phyloP scores from a whole-genome alignment of 2,888 invertebrate genomes.

The Busseola fusca region DNA sequence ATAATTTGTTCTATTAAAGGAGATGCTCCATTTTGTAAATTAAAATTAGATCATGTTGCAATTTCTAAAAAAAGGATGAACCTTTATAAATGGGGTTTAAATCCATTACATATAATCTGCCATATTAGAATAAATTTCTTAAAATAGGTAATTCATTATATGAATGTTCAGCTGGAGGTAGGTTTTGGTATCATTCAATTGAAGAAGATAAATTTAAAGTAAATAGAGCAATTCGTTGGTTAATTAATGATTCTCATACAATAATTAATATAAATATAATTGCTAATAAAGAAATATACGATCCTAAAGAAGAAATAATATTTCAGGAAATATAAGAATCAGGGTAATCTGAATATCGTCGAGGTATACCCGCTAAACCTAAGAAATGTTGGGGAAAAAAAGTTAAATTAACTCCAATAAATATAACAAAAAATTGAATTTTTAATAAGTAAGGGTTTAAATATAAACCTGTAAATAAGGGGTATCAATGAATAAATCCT shows the following conservation, averaged over 20 bases:
- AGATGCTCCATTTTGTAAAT: slow-evolving; percentile 90
- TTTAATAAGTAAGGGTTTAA: slow-evolving; percentile 90
- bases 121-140: slow-evolving; percentile 90
- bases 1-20: slow-evolving; percentile 91
- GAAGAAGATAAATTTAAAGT: slow-evolving; percentile 86
- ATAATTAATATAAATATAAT: slow-evolving; percentile 90
- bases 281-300: slow-evolving; percentile 89
- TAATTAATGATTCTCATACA: slow-evolving; percentile 90
- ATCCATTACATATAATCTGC: slow-evolving; percentile 89
- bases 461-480: slow-evolving; percentile 90
- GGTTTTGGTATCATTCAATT: slow-evolving; percentile 90
- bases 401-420: slow-evolving; percentile 93
- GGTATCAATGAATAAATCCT: slow-evolving; percentile 92
- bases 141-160: slow-evolving; percentile 89
- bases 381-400: slow-evolving; percentile 94
- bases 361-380: slow-evolving; percentile 90
- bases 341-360: slow-evolving; percentile 93
- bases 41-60: slow-evolving; percentile 89
- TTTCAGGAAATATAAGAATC: slow-evolving; percentile 91
- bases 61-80: slow-evolving; percentile 90
- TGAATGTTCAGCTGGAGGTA: slow-evolving; percentile 89
- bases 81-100: slow-evolving; percentile 92
- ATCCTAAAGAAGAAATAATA: slow-evolving; percentile 91
- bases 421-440: slow-evolving; percentile 92
- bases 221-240: slow-evolving; percentile 86